Evolutionary conservation across 2,888 invertebrate genomes (phyloP).

Genomic region (Augiades crinisus): DNA sequence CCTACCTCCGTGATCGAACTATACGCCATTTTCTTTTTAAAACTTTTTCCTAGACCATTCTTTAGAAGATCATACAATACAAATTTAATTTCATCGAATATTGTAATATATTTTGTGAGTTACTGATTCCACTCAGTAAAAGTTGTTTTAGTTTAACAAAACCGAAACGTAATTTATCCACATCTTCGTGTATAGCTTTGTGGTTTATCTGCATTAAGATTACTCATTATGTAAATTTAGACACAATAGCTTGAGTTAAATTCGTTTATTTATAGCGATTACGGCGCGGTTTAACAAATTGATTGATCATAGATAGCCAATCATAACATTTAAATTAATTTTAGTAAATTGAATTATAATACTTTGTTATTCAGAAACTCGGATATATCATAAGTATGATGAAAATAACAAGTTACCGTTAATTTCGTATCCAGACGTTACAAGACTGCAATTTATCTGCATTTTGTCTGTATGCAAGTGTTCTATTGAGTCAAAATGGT

Average conservation of each 20-base stretch:
- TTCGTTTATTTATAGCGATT: conserved; percentile 24
- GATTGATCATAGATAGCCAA: conserved; percentile 11
- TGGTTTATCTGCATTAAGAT: conserved; percentile 21
- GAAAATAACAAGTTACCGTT: too few species aligned
- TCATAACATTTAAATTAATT: conserved; percentile 18
- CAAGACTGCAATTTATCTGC: too few species aligned
- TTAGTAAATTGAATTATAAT: conserved; percentile 1
- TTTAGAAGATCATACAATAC: too few species aligned
- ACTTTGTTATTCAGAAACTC: too few species aligned
- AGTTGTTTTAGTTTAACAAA: conserved; percentile 14
- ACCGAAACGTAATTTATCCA: conserved; percentile 10
- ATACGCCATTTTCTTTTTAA: too few species aligned
- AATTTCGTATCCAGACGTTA: too few species aligned
- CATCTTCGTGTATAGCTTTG: conserved; percentile 8
- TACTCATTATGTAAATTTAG: conserved; percentile 24
- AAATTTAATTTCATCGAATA: too few species aligned
- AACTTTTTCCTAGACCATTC: too few species aligned
- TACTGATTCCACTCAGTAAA: conserved; percentile 12
- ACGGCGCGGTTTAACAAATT: conserved; percentile 21
- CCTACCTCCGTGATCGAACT: too few species aligned
- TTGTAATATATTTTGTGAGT: conserved; percentile 19
- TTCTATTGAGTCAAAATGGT: too few species aligned
- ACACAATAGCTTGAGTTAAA: conserved; percentile 15
- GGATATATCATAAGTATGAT: too few species aligned
- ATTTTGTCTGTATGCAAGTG: too few species aligned